Base-by-base conservation (phyloP, 1,140 invertebrate species). In the Ostrea edulis region DNA sequence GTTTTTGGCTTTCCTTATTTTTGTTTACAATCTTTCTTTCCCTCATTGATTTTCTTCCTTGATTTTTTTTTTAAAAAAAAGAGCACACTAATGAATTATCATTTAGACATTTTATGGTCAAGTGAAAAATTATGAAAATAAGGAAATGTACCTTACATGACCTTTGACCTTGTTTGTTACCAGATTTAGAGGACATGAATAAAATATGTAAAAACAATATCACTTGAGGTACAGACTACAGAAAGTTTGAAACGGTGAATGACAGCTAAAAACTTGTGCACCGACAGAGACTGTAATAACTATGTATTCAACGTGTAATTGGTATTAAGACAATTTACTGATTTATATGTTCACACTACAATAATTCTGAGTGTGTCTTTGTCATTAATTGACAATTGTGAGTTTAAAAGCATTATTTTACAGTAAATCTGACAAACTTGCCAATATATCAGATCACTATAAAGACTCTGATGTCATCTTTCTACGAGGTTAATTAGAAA, bases 401-500 rank as follows among this genome's bases (percentile, higher is more conserved):
- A 35, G 68, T 77, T 25, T 77, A 77, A 77, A 77, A 29, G 68
- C 68, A 77, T 77, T 77, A 77, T 77, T 77, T 77, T 77, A 77
- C 68, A 12, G 68, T 77, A 77, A 77, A 77, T 77, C 25, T 77
- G 68, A 77, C 68, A 77, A 77, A 29, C 22, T 77, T 77, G 68
- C 68, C 68, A 77, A 77, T 77, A 77, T 11, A 29, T 77, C 68
- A 77, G 68, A 77, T 35, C 29, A 77, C 29, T 25, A 12, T 14
- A 25, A 12, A 35, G 4, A 25, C 68, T 14, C 29, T 25, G 68
- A 77, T 77, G 68, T 77, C 68, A 77, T 29, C 12, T 77, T 35
- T 77, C 29, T 25, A 77, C 35, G 25, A 35, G 68, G 68, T 77
- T 77, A 77, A 77, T 77, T 77, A 77, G 8, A 35, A 77, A 29